phyloP scores from a whole-genome alignment of 1,140 invertebrate species.

The Pteromalus puparum region DNA sequence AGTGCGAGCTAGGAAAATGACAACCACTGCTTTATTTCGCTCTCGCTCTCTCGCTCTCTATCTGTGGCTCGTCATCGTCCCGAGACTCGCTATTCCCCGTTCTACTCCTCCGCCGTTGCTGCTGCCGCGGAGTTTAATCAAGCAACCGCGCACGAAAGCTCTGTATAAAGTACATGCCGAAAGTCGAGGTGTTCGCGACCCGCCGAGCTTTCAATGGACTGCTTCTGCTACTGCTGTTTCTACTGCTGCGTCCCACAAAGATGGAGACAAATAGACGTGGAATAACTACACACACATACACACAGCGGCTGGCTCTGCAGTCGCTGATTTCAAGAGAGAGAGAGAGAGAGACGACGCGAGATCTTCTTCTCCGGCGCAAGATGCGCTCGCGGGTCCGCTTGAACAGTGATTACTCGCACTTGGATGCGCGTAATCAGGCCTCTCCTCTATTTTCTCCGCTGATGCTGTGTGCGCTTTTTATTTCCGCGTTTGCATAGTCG shows the following conservation, averaged over 20 bases:
- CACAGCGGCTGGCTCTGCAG: not conserved
- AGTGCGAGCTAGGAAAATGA: not conserved
- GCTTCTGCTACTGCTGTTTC: not conserved
- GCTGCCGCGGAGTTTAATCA: constrained; percentile 11
- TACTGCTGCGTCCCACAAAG: not conserved
- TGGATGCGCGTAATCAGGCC: not conserved
- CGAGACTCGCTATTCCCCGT: not conserved
- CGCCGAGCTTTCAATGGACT: constrained; percentile 4
- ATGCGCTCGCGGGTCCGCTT: not conserved
- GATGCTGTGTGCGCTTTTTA: not conserved
- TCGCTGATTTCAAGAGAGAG: not conserved
- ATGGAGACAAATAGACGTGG: not conserved
- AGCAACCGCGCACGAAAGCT: not conserved
- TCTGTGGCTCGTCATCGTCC: not conserved
- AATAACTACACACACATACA: not conserved
- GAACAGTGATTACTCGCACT: not conserved
- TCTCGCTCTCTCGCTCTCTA: not conserved
- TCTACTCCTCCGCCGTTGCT: not conserved
- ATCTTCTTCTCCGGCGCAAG: too few relatives aligned
- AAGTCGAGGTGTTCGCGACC: not conserved
- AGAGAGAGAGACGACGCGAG: too few relatives aligned
- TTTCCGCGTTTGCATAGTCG: not conserved
- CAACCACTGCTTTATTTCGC: constrained; percentile 14
- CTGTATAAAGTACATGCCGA: not conserved
- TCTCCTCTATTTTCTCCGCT: too few relatives aligned